Conservation (phyloP, 1,140 invertebrate species). For the Magallana gigas region DNA sequence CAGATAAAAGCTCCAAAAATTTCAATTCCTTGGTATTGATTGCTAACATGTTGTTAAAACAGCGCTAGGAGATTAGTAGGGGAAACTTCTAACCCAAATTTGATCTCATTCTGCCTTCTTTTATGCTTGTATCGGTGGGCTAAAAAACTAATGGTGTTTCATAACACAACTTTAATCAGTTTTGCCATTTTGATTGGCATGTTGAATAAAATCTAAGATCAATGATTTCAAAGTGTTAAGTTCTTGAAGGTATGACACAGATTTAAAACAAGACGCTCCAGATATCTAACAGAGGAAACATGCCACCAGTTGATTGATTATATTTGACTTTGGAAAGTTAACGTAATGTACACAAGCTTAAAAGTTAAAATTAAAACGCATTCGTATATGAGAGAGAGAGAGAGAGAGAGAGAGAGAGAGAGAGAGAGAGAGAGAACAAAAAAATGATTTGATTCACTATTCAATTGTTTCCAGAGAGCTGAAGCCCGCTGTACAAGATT, state of each 20-base stretch:
- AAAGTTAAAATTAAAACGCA: too few relatives aligned
- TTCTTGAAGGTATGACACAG: neutral
- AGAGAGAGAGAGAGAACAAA: too few relatives aligned
- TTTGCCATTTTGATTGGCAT: slow-evolving; percentile 22
- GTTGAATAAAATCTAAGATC: slow-evolving; percentile 26
- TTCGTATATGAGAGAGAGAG: too few relatives aligned
- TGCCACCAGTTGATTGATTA: too few relatives aligned
- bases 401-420: too few relatives aligned
- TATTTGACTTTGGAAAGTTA: too few relatives aligned
- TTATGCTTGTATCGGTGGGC: neutral
- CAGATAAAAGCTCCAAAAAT: neutral
- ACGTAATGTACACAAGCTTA: too few relatives aligned
- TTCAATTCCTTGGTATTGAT: neutral
- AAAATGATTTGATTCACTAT: too few relatives aligned
- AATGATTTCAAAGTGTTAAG: neutral
- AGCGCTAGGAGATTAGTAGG: neutral
- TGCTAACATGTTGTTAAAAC: slow-evolving; percentile 9
- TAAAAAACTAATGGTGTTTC: slow-evolving; percentile 17
- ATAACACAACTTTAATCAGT: neutral
- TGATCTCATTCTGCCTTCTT: neutral
- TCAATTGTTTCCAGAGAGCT: slow-evolving; percentile 45
- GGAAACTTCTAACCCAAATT: neutral
- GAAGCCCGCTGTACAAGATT: slow-evolving; percentile 51
- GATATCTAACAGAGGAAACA: neutral
- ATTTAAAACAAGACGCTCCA: neutral